phyloP scores from a whole-genome alignment of 2,888 invertebrate species.

The Drosophila monieri region DNA sequence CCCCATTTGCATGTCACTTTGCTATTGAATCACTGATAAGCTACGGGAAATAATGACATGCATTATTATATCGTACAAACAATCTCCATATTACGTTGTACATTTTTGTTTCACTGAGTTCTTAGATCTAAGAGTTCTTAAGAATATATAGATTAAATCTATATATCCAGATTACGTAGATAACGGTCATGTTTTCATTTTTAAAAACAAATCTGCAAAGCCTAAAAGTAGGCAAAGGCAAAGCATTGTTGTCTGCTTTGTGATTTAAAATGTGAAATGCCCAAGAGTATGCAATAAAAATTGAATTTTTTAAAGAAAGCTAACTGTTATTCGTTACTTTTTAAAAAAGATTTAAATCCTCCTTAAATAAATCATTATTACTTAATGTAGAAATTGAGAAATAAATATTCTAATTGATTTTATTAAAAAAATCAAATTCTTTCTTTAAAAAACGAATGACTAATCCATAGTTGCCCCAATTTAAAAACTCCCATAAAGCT shows the following conservation, averaged over 20 bases:
- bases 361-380: too few species aligned
- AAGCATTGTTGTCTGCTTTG: not conserved
- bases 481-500: not conserved
- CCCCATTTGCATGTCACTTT: conserved; percentile 31
- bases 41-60: conserved; percentile 24
- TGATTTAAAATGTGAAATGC: not conserved
- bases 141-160: too few species aligned
- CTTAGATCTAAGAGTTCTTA: not conserved
- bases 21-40: conserved; percentile 31
- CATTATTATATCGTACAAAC: conserved; percentile 9
- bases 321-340: too few species aligned
- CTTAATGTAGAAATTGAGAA: too few species aligned
- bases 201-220: not conserved
- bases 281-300: not conserved
- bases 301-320: too few species aligned
- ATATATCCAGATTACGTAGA: too few species aligned
- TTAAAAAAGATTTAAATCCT: too few species aligned
- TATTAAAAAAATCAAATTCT: too few species aligned
- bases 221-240: not conserved
- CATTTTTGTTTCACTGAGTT: not conserved
- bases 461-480: not conserved
- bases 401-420: too few species aligned
- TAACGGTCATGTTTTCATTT: too few species aligned
- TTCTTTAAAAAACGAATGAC: too few species aligned
- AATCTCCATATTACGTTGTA: conserved; percentile 5